Evolutionary conservation across 1,140 invertebrate genomes (phyloP).

Genomic region (Drosophila quadrilineata): DNA sequence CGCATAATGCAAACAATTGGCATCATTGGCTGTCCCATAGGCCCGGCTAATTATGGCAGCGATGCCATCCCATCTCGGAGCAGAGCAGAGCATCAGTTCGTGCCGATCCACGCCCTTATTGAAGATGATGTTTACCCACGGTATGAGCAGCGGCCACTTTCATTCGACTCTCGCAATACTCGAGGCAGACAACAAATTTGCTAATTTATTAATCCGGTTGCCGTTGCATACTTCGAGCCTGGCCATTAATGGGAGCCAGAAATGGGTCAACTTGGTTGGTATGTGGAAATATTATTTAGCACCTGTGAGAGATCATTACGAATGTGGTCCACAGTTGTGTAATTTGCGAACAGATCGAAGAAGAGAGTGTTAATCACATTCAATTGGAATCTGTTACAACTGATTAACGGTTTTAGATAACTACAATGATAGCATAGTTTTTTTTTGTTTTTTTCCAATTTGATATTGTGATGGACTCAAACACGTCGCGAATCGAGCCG

Average conservation of each 20-base stretch:
- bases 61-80: no score
- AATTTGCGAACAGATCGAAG: conserved; percentile 3
- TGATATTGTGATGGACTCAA: conserved; percentile 13
- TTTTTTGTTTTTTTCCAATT: background rate
- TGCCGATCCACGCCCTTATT: conserved; percentile 51
- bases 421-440: background rate
- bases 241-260: conserved; percentile 39
- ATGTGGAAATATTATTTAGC: conserved; percentile 60
- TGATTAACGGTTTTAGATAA: background rate
- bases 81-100: no score
- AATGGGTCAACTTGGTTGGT: conserved; percentile 27
- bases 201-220: conserved; percentile 78
- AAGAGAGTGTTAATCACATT: conserved; percentile 11
- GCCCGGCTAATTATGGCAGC: conserved; percentile 23
- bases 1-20: conserved; percentile 56
- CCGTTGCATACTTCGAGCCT: conserved; percentile 55
- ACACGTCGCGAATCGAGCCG: conserved; percentile 20
- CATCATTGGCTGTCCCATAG: conserved; percentile 61
- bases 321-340: background rate
- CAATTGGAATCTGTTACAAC: conserved; percentile 11
- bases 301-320: conserved; percentile 18
- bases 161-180: conserved; percentile 62
- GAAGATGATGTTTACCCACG: conserved; percentile 41
- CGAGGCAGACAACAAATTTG: conserved; percentile 49
- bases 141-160: conserved; percentile 50